A percentile compares a stretch with the other conserved stretches of the same genome.
These are phyloP conservation scores for Melanotaenia trifasciata DNA, from an alignment of 2,797 vertebrate species.

Conservation along the genomic window DNA sequence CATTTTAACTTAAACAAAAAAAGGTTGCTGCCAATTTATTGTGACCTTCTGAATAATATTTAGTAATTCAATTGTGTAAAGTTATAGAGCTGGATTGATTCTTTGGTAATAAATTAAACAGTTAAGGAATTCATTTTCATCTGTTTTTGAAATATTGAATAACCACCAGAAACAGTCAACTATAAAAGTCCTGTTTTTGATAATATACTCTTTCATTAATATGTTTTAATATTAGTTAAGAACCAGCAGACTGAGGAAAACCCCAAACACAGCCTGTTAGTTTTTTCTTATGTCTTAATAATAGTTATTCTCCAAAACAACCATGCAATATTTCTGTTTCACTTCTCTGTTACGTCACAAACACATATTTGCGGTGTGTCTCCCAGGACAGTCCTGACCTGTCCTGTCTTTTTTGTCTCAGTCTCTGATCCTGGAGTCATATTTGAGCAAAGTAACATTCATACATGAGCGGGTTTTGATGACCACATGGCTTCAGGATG, in stretches of 20 bases:
- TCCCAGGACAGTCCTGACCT: slow-evolving; percentile 59
- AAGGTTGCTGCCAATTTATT: neutral
- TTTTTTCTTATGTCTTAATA: slow-evolving; percentile 4
- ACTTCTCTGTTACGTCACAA: slow-evolving; percentile 64
- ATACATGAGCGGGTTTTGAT: slow-evolving; percentile 82
- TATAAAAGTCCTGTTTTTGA: neutral
- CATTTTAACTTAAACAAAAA: neutral
- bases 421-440: slow-evolving; percentile 73
- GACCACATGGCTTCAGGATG: slow-evolving; percentile 74
- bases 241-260: slow-evolving; percentile 14
- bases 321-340: slow-evolving; percentile 1
- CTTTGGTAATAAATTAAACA: neutral
- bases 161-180: neutral
- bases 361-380: slow-evolving; percentile 53
- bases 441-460: slow-evolving; percentile 82
- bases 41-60: neutral
- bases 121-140: neutral
- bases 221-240: rapidly evolving
- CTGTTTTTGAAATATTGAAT: neutral
- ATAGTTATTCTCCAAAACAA: slow-evolving; percentile 25
- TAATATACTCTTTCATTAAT: neutral
- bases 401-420: slow-evolving; percentile 58
- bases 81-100: neutral
- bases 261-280: slow-evolving; percentile 17
- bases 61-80: neutral